Base-by-base conservation (phyloP, 2,113 vertebrate genomes). In the Semicossyphus pulcher region DNA sequence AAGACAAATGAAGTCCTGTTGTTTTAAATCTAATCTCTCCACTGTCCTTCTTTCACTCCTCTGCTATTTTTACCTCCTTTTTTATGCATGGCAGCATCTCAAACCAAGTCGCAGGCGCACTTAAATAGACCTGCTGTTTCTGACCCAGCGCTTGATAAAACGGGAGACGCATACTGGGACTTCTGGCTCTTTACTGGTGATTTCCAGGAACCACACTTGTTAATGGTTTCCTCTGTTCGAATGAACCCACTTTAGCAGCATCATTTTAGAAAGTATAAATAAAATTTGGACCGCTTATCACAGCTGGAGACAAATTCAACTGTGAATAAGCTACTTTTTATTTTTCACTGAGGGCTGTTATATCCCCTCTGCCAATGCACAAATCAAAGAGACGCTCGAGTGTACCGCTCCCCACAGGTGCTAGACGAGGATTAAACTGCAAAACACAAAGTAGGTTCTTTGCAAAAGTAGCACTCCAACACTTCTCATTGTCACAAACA, bases 241-340 rank as follows among this genome's bases (percentile, higher is more conserved):
- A 53, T 20, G 1, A 75, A 31, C 57, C 7, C 18, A 52, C 31
- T 44, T 39, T 53, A 20, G 26, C 34, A 5, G 10, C 10, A 56
- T 53, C 2, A 54, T 52, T 82, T 68, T 54, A 18, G 7, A 48
- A 79, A 68, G 51, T 44, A 65, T 66, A 72, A 67, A 64, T 44
- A 5, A 68, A 21, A 60, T 51, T 37, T 68, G 18, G 1, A 77
- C 28, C 48, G 48, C 10, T 72, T 68, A 53, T 44, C 59, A 48
- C 20, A 62, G 54, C 49, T 37, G 26, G 51, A 67, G 39, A 72
- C 29, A 72, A 42, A 48, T 4, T 60, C 39, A 28, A 28, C 47
- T 53, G 10, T 69, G 54, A 72, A 64, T 41, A 25, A 54, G 15
- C 11, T 14, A 16, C 20, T 39, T 68, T 68, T 58, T 52, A 39